A percentile compares a stretch with the other conserved stretches of the same genome.
These are phyloP conservation scores for Papilio protenor DNA, from an alignment of 2,888 invertebrate genomes.

Conservation along the genomic window DNA sequence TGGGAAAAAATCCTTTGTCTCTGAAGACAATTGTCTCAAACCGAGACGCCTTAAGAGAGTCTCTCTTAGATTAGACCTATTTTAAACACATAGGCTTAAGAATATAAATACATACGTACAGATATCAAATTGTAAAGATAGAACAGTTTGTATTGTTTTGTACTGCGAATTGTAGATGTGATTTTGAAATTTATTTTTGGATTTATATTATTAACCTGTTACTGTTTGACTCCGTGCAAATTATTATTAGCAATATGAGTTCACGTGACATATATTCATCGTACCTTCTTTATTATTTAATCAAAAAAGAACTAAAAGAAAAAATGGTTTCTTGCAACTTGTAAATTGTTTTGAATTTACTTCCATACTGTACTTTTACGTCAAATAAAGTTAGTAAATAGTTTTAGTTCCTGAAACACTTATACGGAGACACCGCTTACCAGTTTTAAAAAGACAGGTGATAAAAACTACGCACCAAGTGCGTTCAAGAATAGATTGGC, in stretches of 20 bases:
- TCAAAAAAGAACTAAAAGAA: background rate
- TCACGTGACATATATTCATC: background rate
- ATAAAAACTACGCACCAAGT: conserved; percentile 24
- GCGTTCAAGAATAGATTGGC: conserved; percentile 37
- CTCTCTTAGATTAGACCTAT: conserved; percentile 30
- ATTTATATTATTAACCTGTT: background rate
- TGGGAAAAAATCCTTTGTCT: conserved; percentile 37
- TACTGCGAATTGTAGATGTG: background rate
- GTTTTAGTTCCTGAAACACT: conserved; percentile 6
- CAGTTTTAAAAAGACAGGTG: conserved; percentile 39
- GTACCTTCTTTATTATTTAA: background rate
- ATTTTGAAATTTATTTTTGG: background rate
- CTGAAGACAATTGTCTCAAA: conserved; percentile 35
- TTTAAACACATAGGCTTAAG: conserved; percentile 20
- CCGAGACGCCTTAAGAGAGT: conserved; percentile 10
- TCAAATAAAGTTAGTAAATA: background rate
- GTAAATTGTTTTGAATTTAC: background rate
- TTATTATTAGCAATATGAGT: background rate
- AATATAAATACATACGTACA: background rate
- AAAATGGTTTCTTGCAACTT: background rate
- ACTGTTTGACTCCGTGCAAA: background rate
- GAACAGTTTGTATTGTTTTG: background rate
- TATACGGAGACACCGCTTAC: conserved; percentile 16
- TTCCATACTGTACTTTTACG: background rate
- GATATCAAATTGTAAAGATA: background rate